Percentiles rank a stretch among this genome's conserved stretches.
Evolutionary conservation across 2,888 invertebrate species (phyloP).

Genomic region (Heliconius ethilla): DNA sequence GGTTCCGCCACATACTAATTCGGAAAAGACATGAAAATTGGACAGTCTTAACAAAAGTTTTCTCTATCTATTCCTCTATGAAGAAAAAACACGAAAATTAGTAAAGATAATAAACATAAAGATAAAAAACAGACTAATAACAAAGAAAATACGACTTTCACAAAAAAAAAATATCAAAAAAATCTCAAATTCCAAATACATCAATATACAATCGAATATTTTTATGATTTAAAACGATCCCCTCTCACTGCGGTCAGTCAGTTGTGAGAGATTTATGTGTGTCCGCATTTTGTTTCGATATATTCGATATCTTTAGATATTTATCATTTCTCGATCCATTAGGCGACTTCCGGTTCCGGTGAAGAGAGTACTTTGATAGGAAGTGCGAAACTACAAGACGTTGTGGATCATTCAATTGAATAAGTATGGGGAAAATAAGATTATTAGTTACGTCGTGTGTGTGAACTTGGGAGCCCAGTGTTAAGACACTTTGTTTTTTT

Average conservation of each 20-base stretch:
- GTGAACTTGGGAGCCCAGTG: not conserved
- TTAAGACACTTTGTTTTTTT: too few species aligned
- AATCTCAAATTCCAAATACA: not conserved
- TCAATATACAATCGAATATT: conserved; percentile 19
- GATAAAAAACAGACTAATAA: too few species aligned
- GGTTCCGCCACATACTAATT: not conserved
- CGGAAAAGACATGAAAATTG: too few species aligned
- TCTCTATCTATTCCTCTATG: too few species aligned
- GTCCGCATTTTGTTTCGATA: conserved; percentile 28
- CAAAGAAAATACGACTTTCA: not conserved
- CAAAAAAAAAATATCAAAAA: not conserved
- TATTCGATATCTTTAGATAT: conserved; percentile 44
- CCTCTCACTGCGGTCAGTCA: conserved; percentile 22
- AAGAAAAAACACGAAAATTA: too few species aligned
- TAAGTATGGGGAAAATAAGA: not conserved
- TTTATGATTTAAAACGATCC: conserved; percentile 31
- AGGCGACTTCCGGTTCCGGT: conserved; percentile 54
- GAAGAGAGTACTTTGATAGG: conserved; percentile 35
- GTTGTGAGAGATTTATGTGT: conserved; percentile 36
- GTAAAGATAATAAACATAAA: too few species aligned
- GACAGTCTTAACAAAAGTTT: too few species aligned
- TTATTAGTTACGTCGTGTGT: not conserved
- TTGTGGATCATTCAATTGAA: conserved; percentile 28
- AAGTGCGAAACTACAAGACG: conserved; percentile 36
- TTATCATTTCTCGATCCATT: conserved; percentile 55